phyloP scores from a whole-genome alignment of 2,797 vertebrate genomes.

The Cetoscarus ocellatus region DNA sequence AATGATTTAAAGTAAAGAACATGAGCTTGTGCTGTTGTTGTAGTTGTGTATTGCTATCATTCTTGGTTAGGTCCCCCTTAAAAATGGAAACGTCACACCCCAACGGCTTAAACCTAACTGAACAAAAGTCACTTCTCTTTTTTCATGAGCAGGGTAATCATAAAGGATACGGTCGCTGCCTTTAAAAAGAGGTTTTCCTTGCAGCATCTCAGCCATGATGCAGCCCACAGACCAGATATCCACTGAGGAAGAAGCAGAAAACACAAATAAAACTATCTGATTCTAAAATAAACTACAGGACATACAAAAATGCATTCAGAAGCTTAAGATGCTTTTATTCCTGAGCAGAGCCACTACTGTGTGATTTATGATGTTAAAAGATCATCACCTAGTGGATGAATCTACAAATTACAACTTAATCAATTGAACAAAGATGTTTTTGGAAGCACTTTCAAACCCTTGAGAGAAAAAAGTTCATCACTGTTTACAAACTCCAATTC shows the following conservation, averaged over 20 bases:
- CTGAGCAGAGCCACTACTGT: not conserved
- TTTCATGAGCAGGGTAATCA: not conserved
- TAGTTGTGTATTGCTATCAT: too few species aligned
- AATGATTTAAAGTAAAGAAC: too few species aligned
- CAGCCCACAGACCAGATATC: constrained; percentile 99
- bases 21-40: too few species aligned
- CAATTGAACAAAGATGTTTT: not conserved
- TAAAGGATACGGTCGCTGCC: constrained; percentile 97
- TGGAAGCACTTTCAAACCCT: too few species aligned
- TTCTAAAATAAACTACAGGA: not conserved
- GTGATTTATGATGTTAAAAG: not conserved
- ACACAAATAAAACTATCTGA: constrained; percentile 3
- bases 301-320: not conserved
- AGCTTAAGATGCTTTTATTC: not conserved
- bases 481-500: too few species aligned
- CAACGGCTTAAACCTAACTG: too few species aligned
- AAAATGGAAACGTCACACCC: too few species aligned
- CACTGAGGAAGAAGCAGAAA: constrained; percentile 80
- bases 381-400: constrained; percentile 56
- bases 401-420: not conserved
- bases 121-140: not conserved
- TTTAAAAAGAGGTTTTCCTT: constrained; percentile 94
- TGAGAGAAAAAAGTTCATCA: too few species aligned
- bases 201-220: constrained; percentile 99
- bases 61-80: too few species aligned